phyloP scores from a whole-genome alignment of 1,140 invertebrate species.

The Drosophila quadrilineata region DNA sequence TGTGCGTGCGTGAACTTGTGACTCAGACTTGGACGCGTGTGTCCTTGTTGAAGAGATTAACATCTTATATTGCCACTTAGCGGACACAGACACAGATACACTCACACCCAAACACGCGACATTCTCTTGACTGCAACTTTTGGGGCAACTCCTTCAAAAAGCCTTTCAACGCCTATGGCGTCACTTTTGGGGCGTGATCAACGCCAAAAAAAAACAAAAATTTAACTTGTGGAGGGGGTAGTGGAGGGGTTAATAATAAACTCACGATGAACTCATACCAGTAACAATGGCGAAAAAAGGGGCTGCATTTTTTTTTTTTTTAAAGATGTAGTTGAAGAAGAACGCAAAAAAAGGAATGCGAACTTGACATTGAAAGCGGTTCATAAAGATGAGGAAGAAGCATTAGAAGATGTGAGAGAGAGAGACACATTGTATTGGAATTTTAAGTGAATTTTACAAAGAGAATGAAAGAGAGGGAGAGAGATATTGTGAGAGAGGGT shows the following conservation, averaged over 20 bases:
- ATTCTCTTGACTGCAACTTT: no score
- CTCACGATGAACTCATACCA: slow-evolving; percentile 50
- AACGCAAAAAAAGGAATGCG: slow-evolving; percentile 8
- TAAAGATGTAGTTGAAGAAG: no score
- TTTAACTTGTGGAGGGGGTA: no score
- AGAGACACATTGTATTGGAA: no score
- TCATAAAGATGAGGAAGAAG: not conserved
- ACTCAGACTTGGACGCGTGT: slow-evolving; percentile 27
- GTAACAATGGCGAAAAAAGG: slow-evolving; percentile 8
- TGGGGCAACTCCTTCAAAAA: slow-evolving; percentile 24
- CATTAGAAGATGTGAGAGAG: no score
- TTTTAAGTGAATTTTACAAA: no score
- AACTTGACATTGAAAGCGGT: slow-evolving; percentile 72
- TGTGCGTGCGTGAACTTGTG: no score
- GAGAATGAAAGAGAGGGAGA: no score
- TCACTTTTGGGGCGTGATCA: slow-evolving; percentile 57
- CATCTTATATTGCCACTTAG: slow-evolving; percentile 49
- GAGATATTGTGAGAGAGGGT: no score
- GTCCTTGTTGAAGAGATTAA: slow-evolving; percentile 50
- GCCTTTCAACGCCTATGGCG: slow-evolving; percentile 47
- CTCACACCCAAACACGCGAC: not conserved
- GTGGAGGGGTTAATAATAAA: no score
- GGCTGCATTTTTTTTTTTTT: no score
- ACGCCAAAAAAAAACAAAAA: not conserved
- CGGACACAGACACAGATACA: slow-evolving; percentile 5